Conservation (phyloP, 2,888 invertebrate species). For the Drosophila nigricruria region DNA sequence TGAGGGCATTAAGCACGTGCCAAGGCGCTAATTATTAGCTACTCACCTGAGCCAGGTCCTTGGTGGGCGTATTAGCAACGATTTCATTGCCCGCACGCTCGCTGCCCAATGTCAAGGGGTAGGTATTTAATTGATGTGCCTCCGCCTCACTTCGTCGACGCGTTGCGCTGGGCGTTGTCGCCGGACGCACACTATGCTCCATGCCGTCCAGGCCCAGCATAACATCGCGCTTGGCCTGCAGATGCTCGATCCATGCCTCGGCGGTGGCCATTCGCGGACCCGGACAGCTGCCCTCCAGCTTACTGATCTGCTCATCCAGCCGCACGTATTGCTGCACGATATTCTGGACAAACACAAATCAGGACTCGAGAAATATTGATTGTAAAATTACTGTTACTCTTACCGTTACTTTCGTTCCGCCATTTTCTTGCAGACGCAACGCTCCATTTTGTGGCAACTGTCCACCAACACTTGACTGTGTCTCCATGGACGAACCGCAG, state of each 20-base stretch:
- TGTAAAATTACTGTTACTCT: neutral
- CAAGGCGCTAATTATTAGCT: conserved; percentile 42
- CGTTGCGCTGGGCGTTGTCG: neutral
- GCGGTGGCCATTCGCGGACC: conserved; percentile 84
- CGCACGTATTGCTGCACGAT: conserved; percentile 82
- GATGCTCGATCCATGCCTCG: conserved; percentile 84
- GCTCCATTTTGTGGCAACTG: conserved; percentile 45
- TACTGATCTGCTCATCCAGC: conserved; percentile 82
- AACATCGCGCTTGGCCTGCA: conserved; percentile 77
- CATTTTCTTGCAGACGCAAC: conserved; percentile 56
- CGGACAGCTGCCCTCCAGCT: conserved; percentile 82
- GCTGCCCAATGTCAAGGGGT: conserved; percentile 33
- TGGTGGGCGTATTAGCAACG: conserved; percentile 78
- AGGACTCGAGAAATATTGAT: neutral
- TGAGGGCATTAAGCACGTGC: conserved; percentile 22
- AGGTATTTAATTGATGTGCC: conserved; percentile 26
- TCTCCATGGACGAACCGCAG: conserved; percentile 82
- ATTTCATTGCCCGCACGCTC: conserved; percentile 58
- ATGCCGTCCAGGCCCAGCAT: conserved; percentile 69
- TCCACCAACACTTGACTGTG: conserved; percentile 58
- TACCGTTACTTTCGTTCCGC: conserved; percentile 50
- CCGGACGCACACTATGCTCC: conserved; percentile 13
- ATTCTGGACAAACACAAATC: conserved; percentile 36
- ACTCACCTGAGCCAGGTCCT: conserved; percentile 82
- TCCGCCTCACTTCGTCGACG: conserved; percentile 16